phyloP scores from a whole-genome alignment of 2,797 vertebrate species.

The Lindbergichthys nudifrons region DNA sequence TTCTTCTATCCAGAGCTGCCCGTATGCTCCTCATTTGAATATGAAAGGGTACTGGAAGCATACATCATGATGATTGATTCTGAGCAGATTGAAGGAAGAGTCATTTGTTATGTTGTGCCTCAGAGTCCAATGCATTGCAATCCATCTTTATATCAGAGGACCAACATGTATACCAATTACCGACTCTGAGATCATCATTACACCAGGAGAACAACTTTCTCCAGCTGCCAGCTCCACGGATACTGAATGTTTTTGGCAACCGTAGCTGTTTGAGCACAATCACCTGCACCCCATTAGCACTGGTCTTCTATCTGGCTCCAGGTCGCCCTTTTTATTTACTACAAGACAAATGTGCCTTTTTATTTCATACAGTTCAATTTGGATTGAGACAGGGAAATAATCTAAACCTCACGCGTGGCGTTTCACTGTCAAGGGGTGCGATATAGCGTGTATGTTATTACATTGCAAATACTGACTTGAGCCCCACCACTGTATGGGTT shows the following conservation, averaged over 20 bases:
- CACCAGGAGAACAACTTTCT: constrained; percentile 16
- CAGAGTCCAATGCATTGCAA: constrained; percentile 7
- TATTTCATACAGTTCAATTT: too few relatives aligned
- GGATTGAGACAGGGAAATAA: too few relatives aligned
- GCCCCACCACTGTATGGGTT: too few relatives aligned
- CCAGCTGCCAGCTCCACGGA: constrained; percentile 8
- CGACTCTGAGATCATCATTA: constrained; percentile 28
- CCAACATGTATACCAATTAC: constrained; percentile 51
- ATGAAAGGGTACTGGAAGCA: constrained; percentile 66
- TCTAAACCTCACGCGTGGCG: too few relatives aligned
- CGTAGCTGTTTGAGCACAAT: neutral
- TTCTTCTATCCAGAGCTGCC: constrained; percentile 28
- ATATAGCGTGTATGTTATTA: too few relatives aligned
- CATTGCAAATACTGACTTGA: too few relatives aligned
- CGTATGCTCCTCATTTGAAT: constrained; percentile 69
- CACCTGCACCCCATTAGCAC: constrained; percentile 10
- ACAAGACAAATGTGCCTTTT: too few relatives aligned
- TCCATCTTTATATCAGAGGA: constrained; percentile 40
- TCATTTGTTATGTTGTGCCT: constrained; percentile 55
- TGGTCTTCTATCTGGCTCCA: neutral
- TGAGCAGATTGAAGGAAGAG: constrained; percentile 47
- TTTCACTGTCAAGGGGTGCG: too few relatives aligned
- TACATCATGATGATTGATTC: constrained; percentile 72
- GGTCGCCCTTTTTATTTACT: too few relatives aligned
- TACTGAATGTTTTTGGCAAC: neutral